phyloP scores from a whole-genome alignment of 2,888 invertebrate species.

The Dendrolimus houi region DNA sequence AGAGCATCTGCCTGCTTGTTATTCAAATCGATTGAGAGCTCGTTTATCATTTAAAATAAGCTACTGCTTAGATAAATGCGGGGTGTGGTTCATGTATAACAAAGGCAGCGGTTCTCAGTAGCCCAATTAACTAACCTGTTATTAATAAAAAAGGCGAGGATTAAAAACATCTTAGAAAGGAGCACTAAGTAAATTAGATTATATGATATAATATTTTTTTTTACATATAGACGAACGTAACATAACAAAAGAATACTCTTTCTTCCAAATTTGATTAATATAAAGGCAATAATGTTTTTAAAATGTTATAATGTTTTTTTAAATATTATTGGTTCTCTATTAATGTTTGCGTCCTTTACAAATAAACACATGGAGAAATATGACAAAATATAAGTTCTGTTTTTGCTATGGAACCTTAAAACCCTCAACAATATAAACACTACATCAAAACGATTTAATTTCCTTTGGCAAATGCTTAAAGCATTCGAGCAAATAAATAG shows the following conservation, averaged over 20 bases:
- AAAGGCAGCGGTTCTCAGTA: slow-evolving; percentile 60
- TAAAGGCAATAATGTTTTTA: no score
- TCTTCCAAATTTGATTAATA: no score
- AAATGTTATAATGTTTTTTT: no score
- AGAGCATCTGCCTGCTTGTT: slow-evolving; percentile 75
- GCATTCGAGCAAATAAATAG: slow-evolving; percentile 58
- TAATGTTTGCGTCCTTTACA: no score
- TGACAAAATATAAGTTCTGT: no score
- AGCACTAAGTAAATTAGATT: no score
- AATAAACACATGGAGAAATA: no score
- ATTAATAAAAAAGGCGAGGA: slow-evolving; percentile 37
- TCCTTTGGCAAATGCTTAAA: slow-evolving; percentile 43
- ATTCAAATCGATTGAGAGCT: slow-evolving; percentile 75
- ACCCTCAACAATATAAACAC: not conserved
- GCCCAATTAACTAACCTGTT: slow-evolving; percentile 64
- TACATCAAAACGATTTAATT: slow-evolving; percentile 40
- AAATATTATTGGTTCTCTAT: no score
- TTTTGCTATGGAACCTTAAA: no score
- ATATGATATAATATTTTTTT: no score
- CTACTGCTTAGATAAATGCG: slow-evolving; percentile 72
- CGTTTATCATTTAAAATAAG: slow-evolving; percentile 75
- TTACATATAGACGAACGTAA: no score
- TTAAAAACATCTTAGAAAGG: not conserved
- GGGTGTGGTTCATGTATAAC: slow-evolving; percentile 68
- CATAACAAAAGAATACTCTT: no score